These are phyloP conservation scores for Azorinus chamasolen DNA, from an alignment of 2,888 invertebrate species.

Conservation along the genomic window DNA sequence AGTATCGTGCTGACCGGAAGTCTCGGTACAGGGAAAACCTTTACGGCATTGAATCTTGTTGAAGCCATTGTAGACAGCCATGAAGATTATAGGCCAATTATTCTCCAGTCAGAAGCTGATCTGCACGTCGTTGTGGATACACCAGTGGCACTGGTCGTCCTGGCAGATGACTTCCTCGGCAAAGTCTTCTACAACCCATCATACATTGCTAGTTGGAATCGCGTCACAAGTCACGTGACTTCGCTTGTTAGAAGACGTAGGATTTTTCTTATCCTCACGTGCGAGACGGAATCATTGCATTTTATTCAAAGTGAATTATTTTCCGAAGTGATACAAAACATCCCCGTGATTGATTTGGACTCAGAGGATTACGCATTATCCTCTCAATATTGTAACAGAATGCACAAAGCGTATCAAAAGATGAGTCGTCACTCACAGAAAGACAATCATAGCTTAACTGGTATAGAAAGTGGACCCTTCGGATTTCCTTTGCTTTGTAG, in stretches of 20 bases:
- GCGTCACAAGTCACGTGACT: slow-evolving; percentile 6
- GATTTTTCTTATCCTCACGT: slow-evolving; percentile 44
- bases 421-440: slow-evolving; percentile 11
- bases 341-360: slow-evolving; percentile 36
- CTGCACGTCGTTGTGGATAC: slow-evolving; percentile 18
- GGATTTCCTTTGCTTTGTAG: slow-evolving; percentile 25
- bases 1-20: slow-evolving; percentile 38
- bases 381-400: slow-evolving; percentile 23
- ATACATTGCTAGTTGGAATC: slow-evolving; percentile 19
- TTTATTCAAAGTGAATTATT: background rate
- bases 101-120: slow-evolving; percentile 23
- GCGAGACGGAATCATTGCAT: slow-evolving; percentile 12
- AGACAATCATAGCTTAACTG: background rate
- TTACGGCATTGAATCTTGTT: slow-evolving; percentile 40
- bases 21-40: slow-evolving; percentile 48
- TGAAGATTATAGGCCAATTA: slow-evolving; percentile 17
- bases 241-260: slow-evolving; percentile 22
- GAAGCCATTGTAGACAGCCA: slow-evolving; percentile 17
- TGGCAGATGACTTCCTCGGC: slow-evolving; percentile 52
- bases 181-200: background rate
- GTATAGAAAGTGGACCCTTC: background rate
- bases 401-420: slow-evolving; percentile 7
- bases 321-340: slow-evolving; percentile 6
- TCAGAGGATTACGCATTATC: slow-evolving; percentile 20
- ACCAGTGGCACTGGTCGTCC: slow-evolving; percentile 19